phyloP scores from a whole-genome alignment of 2,888 invertebrate species.

The Ecdyonurus torrentis region DNA sequence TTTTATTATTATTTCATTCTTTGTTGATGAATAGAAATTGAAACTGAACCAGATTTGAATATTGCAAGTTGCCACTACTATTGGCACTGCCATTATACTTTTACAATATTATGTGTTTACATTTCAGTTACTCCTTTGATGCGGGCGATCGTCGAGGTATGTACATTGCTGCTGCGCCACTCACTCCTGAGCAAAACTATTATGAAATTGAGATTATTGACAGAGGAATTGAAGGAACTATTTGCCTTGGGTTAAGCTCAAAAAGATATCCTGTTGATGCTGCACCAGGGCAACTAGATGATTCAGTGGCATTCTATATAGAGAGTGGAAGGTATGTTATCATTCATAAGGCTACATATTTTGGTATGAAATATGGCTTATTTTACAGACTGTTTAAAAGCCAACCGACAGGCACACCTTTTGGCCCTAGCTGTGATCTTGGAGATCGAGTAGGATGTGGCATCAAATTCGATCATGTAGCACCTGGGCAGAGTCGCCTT shows the following conservation, averaged over 20 bases:
- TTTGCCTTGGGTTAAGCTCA: conserved; percentile 29
- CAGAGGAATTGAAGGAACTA: conserved; percentile 31
- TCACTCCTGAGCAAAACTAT: conserved; percentile 30
- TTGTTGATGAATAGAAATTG: no score
- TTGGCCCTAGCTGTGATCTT: conserved; percentile 23
- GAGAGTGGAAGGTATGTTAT: conserved; percentile 27
- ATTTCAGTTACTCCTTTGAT: neutral
- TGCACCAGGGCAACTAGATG: conserved; percentile 25
- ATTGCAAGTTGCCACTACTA: no score
- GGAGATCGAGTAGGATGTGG: conserved; percentile 29
- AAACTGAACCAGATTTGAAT: no score
- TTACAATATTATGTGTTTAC: no score
- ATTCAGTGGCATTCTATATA: conserved; percentile 27
- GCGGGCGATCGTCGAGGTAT: conserved; percentile 6
- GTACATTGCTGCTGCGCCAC: conserved; percentile 16
- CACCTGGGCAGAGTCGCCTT: conserved; percentile 14
- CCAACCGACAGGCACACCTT: conserved; percentile 22
- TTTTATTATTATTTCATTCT: no score
- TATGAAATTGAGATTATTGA: conserved; percentile 33
- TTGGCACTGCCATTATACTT: no score
- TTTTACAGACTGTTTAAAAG: conserved; percentile 24
- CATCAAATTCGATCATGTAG: conserved; percentile 20
- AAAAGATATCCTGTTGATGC: conserved; percentile 24
- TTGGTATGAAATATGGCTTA: neutral
- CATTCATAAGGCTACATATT: conserved; percentile 1